Evolutionary conservation across 2,888 invertebrate genomes (phyloP), one percentile per base, ranked within the genome.

Genomic region (Tinea pellionella): DNA sequence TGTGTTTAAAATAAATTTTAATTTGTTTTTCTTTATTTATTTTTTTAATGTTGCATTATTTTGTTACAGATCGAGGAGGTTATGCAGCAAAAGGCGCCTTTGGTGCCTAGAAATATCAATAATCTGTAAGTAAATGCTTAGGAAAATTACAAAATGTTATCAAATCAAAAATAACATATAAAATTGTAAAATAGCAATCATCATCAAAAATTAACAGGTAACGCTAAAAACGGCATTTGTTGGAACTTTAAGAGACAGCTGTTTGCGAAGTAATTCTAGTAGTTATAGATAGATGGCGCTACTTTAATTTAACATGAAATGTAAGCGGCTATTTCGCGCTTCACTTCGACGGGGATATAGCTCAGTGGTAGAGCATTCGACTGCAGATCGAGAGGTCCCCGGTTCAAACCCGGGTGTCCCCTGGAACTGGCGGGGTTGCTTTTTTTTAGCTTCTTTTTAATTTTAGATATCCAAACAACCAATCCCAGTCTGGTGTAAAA

Each of bases 301-400:
- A 42, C 58, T 43, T n/a, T 1, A 12, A 12, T 53, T 11, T 32
- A 32, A 13, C 1, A 7, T 30, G 9, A 30, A 32, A 32, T 6
- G 1, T 13, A 12, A 16, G 65, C 66, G 13, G 59, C 6, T 66
- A 71, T 66, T 77, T 83, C 80, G 68, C 37, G 1, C 18, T 0
- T 0, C 0, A 0, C 0, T 0, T 0, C 0, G 62, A 66, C 2
- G 80, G 85, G 84, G 84, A 84, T 84, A 83, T 85, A 86, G 84
- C 84, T 85, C 84, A 85, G 83, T 85, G 85, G 84, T 85, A 85
- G 84, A 84, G 84, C 85, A 83, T 84, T 85, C 85, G 83, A 84
- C 84, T 84, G 84, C 84, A 83, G 84, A 84, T 83, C 83, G 83
- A 85, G 84, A 85, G 84, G 85, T 86, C 83, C 85, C 84, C 84